Base-by-base conservation (phyloP, 2,113 vertebrate genomes). In the Podarcis cretensis region DNA sequence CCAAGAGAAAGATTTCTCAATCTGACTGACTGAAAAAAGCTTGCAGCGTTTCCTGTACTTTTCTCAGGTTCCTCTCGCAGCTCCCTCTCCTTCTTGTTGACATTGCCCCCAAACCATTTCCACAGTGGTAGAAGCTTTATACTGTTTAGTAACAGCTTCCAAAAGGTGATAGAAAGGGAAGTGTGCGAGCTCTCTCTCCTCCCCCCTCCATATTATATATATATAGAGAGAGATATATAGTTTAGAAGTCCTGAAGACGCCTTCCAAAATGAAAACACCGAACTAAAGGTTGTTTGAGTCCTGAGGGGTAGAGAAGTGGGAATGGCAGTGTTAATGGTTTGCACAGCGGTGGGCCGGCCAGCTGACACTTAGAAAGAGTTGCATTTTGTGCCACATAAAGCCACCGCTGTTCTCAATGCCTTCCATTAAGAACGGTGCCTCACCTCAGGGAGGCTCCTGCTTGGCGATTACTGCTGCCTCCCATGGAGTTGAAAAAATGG, bases 211-310 rank as follows among this genome's bases (percentile, higher is more conserved):
- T 27, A 9, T 71, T 9, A 32, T 6, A 54, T 3, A 40, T 43
- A 43, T 9, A 66, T 37, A 48, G 3, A 48, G 3, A 66, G n/a
- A 37, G 79, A 65, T 82, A 83, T 20, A 27, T 81, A 71, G 79
- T 87, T 77, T 90, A 92, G 93, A 91, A 94, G 89, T 88, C 85
- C 32, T 35, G 43, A 94, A 84, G 79, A 90, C 0, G 12, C 89
- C 83, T 82, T 81, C 86, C 69, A 81, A 71, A 66, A 91, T 74
- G 74, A 82, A 88, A 73, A 74, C 32, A 0, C 0, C 12, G 80
- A 93, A 83, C 78, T 85, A 94, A 95, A 95, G 92, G 89, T 89
- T 91, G 81, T 90, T 87, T 92, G 90, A 89, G 88, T 88, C 92
- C 89, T 9, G 48, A 73, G 88, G 92, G 84, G 40, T 78, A 92